Base-by-base conservation (phyloP, 2,113 vertebrate genomes). In the Vulpes vulpes region DNA sequence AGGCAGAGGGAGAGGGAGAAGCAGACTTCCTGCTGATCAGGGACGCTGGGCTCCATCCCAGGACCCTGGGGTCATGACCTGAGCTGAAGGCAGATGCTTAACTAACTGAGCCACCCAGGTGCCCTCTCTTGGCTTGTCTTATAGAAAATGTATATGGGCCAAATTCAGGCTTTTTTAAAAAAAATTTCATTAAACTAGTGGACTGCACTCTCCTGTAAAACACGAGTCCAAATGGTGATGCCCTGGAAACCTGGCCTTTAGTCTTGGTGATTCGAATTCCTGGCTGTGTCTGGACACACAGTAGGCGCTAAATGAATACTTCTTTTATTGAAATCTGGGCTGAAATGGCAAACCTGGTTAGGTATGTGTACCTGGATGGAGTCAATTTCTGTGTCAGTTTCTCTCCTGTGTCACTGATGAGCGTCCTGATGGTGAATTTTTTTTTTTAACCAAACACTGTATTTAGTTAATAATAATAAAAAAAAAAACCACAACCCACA, bases 171-270 rank as follows among this genome's bases (percentile, higher is more conserved):
- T 57, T 49, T 71, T 71, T 60, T 43, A 43, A 7, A 43, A 43
- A 43, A 43, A 7, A 7, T 43, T 43, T 43, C 43, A 43, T 95
- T 98, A 97, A 92, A 98, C 69, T 96, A 98, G 98, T 98, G 82
- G 94, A 97, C 91, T 97, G 84, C 59, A 67, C 89, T 97, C 82
- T 81, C 71, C 83, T 91, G 32, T 79, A 97, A 93, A 38, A 35
- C 79, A 89, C 78, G 69, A 78, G 60, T 97, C 79, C 67, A 30
- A 38, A 55, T 65, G 64, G 62, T 23, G 38, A 12, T 35, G 20
- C 11, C 60, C 84, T 43, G 60, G n/a, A 83, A 92, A 67, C 51
- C 59, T 22, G 64, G 91, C 49, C 73, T 25, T 97, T 82, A 57
- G 79, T 89, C 91, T 80, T 32, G 3, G n/a, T 51, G 17, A 82